Percentiles rank a stretch among this genome's conserved stretches.
These are phyloP conservation scores for Eira barbara DNA, from an alignment of 2,113 vertebrate species.

Conservation along the genomic window DNA sequence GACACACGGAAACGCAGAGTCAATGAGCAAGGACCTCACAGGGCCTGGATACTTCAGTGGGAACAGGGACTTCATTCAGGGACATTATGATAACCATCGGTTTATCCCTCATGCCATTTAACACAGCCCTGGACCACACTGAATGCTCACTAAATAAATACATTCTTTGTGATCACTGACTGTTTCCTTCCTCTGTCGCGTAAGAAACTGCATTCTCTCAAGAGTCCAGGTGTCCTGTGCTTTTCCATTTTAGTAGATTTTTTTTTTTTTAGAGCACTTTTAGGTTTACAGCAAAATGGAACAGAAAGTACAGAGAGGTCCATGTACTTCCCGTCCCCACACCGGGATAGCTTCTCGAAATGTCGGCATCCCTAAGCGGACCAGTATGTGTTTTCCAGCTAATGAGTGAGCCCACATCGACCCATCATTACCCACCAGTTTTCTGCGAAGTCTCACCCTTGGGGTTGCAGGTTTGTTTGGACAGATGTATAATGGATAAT, in stretches of 20 bases:
- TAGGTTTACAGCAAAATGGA: neutral
- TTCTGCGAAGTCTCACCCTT: neutral
- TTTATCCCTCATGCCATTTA: neutral
- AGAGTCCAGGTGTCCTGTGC: neutral
- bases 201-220: neutral
- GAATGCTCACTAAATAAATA: neutral
- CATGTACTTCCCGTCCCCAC: neutral
- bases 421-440: too few species aligned
- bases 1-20: neutral
- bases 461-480: neutral
- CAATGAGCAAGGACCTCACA: neutral
- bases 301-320: neutral
- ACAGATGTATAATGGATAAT: neutral
- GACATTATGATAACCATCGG: neutral
- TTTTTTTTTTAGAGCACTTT: neutral
- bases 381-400: rapidly evolving
- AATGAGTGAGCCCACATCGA: neutral
- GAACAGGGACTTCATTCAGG: neutral
- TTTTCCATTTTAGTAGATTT: neutral
- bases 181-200: neutral
- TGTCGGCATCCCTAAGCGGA: neutral
- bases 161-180: neutral
- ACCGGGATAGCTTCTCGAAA: neutral
- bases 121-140: neutral
- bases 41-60: neutral